A percentile compares a stretch with the other conserved stretches of the same genome.
Conservation (phyloP, 2,797 vertebrate genomes). For the Streptopelia turtur region DNA sequence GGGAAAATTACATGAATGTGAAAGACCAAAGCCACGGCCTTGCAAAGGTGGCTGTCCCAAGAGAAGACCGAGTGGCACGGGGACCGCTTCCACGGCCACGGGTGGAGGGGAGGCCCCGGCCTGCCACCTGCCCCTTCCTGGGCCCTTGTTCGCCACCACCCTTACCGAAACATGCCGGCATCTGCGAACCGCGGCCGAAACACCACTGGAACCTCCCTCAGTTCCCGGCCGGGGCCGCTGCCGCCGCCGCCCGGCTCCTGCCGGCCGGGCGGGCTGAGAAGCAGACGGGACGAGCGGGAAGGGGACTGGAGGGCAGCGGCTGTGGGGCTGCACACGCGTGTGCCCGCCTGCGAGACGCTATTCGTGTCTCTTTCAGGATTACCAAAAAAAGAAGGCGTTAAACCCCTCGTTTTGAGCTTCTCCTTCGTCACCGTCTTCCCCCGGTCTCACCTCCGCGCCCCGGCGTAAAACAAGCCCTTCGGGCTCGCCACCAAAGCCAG, state of each 20-base stretch:
- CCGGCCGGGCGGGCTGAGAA: too few species aligned
- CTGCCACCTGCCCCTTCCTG: not conserved
- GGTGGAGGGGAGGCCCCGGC: not conserved
- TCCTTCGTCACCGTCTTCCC: not conserved
- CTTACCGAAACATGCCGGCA: not conserved
- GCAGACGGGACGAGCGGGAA: too few species aligned
- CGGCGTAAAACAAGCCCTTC: not conserved
- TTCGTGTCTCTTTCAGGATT: not conserved
- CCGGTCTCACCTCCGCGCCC: not conserved
- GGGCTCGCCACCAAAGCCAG: not conserved
- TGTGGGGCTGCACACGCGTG: not conserved
- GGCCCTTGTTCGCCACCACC: not conserved
- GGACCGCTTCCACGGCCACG: not conserved
- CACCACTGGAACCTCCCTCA: not conserved
- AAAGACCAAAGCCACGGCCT: not conserved
- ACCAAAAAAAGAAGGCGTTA: not conserved
- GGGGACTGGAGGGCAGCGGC: not conserved
- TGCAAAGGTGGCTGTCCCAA: not conserved
- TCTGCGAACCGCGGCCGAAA: not conserved
- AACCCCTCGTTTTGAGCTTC: not conserved
- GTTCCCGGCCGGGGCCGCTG: too few species aligned
- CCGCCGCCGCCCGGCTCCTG: not conserved
- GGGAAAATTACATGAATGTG: not conserved
- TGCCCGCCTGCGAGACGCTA: not conserved
- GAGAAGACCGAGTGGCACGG: rapidly evolving